Conservation (phyloP, 2,797 vertebrate genomes). For the Remorina albescens region DNA sequence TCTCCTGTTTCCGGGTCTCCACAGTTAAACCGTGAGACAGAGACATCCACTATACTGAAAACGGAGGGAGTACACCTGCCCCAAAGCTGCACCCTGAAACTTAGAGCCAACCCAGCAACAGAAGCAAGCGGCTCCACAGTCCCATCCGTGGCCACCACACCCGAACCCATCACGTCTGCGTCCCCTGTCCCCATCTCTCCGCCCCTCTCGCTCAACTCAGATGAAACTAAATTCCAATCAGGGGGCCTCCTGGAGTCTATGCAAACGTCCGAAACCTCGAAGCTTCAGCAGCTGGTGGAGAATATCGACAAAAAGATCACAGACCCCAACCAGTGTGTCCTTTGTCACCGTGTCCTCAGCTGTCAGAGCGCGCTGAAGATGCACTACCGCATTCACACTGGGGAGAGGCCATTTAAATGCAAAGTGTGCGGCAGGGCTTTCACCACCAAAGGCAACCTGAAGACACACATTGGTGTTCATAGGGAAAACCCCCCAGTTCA, state of each 20-base stretch:
- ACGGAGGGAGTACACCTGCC: constrained; percentile 85
- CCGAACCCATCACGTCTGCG: constrained; percentile 78
- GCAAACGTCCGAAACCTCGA: constrained; percentile 96
- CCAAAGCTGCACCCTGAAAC: constrained; percentile 75
- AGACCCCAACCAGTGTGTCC: constrained; percentile 93
- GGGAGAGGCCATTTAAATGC: constrained; percentile 97
- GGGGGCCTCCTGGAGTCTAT: constrained; percentile 89
- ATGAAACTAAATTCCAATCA: constrained; percentile 88
- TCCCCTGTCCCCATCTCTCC: constrained; percentile 85
- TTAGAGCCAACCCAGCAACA: constrained; percentile 67
- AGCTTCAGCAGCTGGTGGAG: constrained; percentile 97
- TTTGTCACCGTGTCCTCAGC: constrained; percentile 97
- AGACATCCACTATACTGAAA: constrained; percentile 80
- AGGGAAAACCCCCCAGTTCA: constrained; percentile 92
- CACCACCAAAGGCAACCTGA: constrained; percentile 98
- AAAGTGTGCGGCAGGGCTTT: constrained; percentile 97
- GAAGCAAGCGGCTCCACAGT: constrained; percentile 64
- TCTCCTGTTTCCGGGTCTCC: constrained; percentile 84
- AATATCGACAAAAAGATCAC: constrained; percentile 98
- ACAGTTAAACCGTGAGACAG: constrained; percentile 74
- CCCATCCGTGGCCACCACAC: constrained; percentile 54
- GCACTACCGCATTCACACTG: constrained; percentile 98
- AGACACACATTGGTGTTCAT: constrained; percentile 96
- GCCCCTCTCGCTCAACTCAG: constrained; percentile 80
- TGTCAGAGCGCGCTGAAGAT: constrained; percentile 98